Conservation (phyloP, 2,113 vertebrate species). For the Gobius niger region DNA sequence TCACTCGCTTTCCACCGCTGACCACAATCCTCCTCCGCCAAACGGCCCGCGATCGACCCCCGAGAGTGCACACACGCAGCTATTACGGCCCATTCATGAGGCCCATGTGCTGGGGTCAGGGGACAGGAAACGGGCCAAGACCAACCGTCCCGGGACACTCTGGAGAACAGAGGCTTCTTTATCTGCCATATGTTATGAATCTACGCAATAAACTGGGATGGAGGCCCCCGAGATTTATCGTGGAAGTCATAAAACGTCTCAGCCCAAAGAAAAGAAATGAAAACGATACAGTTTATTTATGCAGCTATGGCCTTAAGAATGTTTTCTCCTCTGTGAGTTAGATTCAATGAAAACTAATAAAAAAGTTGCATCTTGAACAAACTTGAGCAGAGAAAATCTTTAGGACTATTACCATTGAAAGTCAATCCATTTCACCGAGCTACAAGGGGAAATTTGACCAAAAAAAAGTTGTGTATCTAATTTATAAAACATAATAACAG, state of each 20-base stretch:
- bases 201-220: neutral
- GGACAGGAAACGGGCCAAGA: conserved; percentile 27
- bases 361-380: too few relatives aligned
- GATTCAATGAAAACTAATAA: too few relatives aligned
- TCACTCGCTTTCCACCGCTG: neutral
- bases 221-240: neutral
- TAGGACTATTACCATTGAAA: neutral
- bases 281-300: neutral
- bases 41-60: neutral
- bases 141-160: conserved; percentile 4
- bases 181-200: conserved; percentile 2
- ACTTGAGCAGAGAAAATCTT: too few relatives aligned
- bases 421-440: neutral
- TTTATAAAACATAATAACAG: conserved; percentile 1
- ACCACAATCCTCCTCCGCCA: neutral
- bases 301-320: too few relatives aligned
- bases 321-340: too few relatives aligned
- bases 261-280: neutral
- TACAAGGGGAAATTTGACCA: neutral
- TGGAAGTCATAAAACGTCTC: neutral
- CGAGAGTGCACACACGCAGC: neutral
- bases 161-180: neutral
- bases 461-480: neutral
- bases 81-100: conserved; percentile 26
- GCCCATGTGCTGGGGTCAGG: neutral